Evolutionary conservation across 2,888 invertebrate species (phyloP).

Genomic region (Theretra japonica): DNA sequence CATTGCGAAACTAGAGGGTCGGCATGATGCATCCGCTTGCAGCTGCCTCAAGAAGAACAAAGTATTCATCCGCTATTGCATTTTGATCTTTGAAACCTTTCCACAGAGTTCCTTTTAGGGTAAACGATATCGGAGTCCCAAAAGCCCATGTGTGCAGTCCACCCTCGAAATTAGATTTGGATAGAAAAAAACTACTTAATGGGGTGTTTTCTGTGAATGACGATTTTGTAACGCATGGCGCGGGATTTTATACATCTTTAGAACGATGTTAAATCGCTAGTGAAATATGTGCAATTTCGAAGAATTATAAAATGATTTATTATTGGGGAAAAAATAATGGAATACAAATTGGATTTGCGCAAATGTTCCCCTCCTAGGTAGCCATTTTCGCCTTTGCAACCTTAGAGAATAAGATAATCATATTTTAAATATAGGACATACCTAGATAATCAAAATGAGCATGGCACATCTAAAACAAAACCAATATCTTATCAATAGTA

Average conservation of each 20-base stretch:
- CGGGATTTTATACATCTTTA: constrained; percentile 47
- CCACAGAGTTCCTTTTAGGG: constrained; percentile 47
- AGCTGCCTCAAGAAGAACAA: constrained; percentile 64
- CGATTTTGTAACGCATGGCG: constrained; percentile 55
- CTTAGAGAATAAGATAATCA: too few species aligned
- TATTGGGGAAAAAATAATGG: not conserved
- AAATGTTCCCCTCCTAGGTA: not conserved
- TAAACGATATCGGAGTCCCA: constrained; percentile 58
- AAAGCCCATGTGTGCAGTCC: constrained; percentile 76
- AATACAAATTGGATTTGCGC: not conserved
- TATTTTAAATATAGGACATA: too few species aligned
- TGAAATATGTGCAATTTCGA: constrained; percentile 21
- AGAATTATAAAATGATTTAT: constrained; percentile 19
- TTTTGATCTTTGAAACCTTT: constrained; percentile 40
- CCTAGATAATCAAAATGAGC: too few species aligned
- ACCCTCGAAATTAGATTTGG: constrained; percentile 80
- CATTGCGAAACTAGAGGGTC: constrained; percentile 73
- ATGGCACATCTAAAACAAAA: too few species aligned
- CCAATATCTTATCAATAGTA: too few species aligned
- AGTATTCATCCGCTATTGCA: constrained; percentile 28
- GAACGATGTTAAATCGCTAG: constrained; percentile 10
- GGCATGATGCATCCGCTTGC: constrained; percentile 72
- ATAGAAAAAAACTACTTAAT: constrained; percentile 81
- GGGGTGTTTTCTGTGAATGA: constrained; percentile 80
- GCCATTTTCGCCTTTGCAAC: too few species aligned